Conservation (phyloP, 2,888 invertebrate genomes). For the Calameuta filiformis region DNA sequence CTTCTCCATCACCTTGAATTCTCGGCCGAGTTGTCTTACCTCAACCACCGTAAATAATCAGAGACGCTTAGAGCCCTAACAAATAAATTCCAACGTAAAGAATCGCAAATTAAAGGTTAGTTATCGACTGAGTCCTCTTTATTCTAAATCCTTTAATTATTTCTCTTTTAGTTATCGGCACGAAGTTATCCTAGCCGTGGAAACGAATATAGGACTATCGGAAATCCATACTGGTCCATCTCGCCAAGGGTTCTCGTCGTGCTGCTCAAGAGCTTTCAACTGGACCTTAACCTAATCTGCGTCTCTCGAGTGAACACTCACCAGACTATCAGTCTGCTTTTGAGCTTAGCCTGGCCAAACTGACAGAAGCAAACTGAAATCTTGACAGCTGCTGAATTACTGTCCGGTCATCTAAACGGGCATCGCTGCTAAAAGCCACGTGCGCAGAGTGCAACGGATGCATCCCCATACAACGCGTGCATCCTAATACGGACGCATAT, state of each 20-base stretch:
- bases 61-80: background rate
- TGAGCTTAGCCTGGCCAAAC: background rate
- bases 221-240: background rate
- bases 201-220: too few relatives aligned
- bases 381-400: slow-evolving; percentile 28
- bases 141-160: background rate
- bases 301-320: background rate
- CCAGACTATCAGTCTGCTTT: background rate
- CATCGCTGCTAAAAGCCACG: slow-evolving; percentile 36
- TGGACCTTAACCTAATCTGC: background rate
- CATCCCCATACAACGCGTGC: background rate
- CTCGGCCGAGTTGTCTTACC: slow-evolving; percentile 8
- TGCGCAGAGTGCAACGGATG: slow-evolving; percentile 18
- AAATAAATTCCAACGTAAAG: background rate
- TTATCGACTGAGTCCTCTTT: background rate
- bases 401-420: slow-evolving; percentile 23
- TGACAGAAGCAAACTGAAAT: slow-evolving; percentile 7
- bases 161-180: background rate
- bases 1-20: slow-evolving; percentile 3
- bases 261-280: background rate
- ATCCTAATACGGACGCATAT: background rate
- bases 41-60: slow-evolving; percentile 10
- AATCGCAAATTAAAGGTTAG: background rate
- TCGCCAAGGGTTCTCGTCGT: background rate
- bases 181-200: background rate